These are phyloP conservation scores for Nibea albiflora DNA, from an alignment of 2,113 vertebrate species.

Conservation along the genomic window DNA sequence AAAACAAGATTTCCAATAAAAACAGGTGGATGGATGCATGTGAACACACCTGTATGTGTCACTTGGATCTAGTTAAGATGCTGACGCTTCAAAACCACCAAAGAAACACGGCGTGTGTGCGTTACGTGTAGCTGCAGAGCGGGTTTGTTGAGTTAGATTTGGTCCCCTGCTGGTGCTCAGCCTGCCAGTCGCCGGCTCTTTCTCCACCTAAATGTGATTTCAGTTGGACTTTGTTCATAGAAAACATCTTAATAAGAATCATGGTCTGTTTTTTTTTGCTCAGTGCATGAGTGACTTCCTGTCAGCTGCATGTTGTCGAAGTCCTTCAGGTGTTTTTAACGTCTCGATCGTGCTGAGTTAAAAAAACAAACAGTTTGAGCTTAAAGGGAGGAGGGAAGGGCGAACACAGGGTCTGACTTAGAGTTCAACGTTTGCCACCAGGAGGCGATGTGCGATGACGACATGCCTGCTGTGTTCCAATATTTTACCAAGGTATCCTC, in stretches of 20 bases:
- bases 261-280: conserved; percentile 4
- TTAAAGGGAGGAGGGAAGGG: conserved; percentile 40
- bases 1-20: too few species aligned
- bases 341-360: conserved; percentile 7
- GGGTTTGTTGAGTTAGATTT: not conserved
- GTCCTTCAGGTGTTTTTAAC: not conserved
- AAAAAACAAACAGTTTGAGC: conserved; percentile 1
- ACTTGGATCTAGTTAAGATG: too few species aligned
- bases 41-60: too few species aligned
- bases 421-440: conserved; percentile 77
- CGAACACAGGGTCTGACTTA: conserved; percentile 47
- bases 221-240: conserved; percentile 26
- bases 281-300: conserved; percentile 39
- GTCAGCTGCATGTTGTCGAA: conserved; percentile 18
- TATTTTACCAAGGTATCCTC: conserved; percentile 81
- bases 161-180: not conserved
- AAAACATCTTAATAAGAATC: not conserved
- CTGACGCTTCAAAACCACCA: not conserved
- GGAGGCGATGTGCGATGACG: conserved; percentile 87
- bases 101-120: not conserved
- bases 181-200: not conserved
- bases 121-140: not conserved
- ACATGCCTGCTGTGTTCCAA: conserved; percentile 84
- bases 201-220: not conserved
- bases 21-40: too few species aligned